Evolutionary conservation across 2,888 invertebrate genomes (phyloP).

Genomic region (Drosophila kuntzei): DNA sequence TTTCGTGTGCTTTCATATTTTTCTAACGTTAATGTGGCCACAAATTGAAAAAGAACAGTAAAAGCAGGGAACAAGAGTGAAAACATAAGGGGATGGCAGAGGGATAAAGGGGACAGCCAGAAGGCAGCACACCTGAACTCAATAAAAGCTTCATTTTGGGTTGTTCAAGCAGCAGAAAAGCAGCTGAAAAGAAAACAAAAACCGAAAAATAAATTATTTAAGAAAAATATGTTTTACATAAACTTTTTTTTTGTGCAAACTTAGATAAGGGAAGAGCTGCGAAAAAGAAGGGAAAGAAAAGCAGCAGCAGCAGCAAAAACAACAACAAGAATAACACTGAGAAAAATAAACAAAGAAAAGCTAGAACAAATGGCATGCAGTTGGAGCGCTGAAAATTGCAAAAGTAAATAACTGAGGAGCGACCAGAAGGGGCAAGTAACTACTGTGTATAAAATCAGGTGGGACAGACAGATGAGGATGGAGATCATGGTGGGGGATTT

Average conservation of each 20-base stretch:
- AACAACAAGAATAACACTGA: constrained; percentile 32
- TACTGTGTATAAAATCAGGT: constrained; percentile 26
- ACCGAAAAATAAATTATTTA: constrained; percentile 77
- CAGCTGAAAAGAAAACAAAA: constrained; percentile 53
- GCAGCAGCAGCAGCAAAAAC: constrained; percentile 19
- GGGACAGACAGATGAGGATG: constrained; percentile 3
- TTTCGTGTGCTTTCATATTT: constrained; percentile 78
- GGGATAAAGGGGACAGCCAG: constrained; percentile 23
- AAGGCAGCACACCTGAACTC: constrained; percentile 72
- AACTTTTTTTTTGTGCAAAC: constrained; percentile 44
- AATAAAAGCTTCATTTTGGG: constrained; percentile 80
- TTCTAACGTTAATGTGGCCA: constrained; percentile 79
- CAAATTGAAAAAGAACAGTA: constrained; percentile 74
- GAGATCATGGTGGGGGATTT: background rate
- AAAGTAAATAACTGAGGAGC: constrained; percentile 71
- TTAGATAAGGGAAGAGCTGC: background rate
- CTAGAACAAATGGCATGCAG: constrained; percentile 78
- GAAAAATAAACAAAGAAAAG: constrained; percentile 46
- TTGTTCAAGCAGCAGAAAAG: constrained; percentile 79
- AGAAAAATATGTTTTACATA: constrained; percentile 81
- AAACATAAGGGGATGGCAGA: constrained; percentile 45
- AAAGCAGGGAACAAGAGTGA: constrained; percentile 39
- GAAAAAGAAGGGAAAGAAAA: constrained; percentile 16
- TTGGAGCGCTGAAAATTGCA: constrained; percentile 78
- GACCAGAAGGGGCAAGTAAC: constrained; percentile 25